Percentiles rank a stretch among this genome's conserved stretches.
Conservation (phyloP, 2,113 vertebrate species). For the Cisticola juncidis region DNA sequence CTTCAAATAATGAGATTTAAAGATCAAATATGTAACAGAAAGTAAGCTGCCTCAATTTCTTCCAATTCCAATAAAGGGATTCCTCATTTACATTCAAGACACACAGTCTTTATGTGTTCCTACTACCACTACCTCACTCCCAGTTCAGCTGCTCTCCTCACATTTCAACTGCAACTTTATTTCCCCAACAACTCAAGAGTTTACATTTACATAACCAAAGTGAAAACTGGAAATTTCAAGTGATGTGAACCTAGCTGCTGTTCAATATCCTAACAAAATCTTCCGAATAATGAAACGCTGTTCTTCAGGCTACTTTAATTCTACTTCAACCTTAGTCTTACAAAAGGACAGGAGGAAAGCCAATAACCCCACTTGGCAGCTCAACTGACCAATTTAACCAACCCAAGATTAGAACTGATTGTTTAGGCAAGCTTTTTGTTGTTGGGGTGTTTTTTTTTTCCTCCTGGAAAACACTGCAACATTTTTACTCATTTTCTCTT, state of each 20-base stretch:
- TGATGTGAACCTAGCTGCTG: not conserved
- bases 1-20: not conserved
- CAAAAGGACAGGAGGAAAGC: not conserved
- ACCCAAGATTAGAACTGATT: not conserved
- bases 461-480: not conserved
- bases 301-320: not conserved
- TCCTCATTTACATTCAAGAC: not conserved
- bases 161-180: conserved; percentile 4
- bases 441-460: not conserved
- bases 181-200: not conserved
- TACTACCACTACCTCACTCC: not conserved
- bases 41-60: not conserved
- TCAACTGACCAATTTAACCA: not conserved
- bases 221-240: conserved; percentile 9
- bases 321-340: not conserved
- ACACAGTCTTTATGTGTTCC: not conserved
- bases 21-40: not conserved
- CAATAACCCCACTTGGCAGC: not conserved
- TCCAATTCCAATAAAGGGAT: not conserved
- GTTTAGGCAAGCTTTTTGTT: not conserved
- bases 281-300: not conserved
- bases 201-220: conserved; percentile 18
- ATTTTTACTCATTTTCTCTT: conserved; percentile 18
- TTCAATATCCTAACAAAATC: not conserved
- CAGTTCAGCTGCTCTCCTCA: not conserved